Conservation (phyloP, 2,888 invertebrate genomes). For the Digitonthophagus gazella region DNA sequence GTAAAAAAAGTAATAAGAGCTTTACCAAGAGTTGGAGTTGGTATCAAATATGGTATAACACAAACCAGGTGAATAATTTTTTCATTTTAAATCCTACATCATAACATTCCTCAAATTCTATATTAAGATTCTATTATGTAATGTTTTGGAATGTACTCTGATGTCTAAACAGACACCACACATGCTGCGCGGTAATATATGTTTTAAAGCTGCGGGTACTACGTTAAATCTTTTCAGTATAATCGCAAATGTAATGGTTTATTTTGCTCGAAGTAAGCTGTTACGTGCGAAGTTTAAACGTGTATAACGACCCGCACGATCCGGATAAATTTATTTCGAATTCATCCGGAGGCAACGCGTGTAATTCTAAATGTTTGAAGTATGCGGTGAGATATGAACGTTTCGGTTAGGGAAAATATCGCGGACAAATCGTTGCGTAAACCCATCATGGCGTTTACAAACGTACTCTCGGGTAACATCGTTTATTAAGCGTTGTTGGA, state of each 20-base stretch:
- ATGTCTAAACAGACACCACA: too few species aligned
- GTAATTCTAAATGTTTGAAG: neutral
- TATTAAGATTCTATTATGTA: too few species aligned
- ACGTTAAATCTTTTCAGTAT: too few species aligned
- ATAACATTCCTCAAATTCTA: neutral
- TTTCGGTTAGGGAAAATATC: neutral
- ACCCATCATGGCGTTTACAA: neutral
- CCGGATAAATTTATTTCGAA: neutral
- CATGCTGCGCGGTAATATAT: too few species aligned
- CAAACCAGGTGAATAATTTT: constrained; percentile 79
- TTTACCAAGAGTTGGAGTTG: constrained; percentile 95
- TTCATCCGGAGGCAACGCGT: neutral
- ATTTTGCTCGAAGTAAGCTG: too few species aligned
- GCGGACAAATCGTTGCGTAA: neutral
- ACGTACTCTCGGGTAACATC: neutral
- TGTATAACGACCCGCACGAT: too few species aligned
- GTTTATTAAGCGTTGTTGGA: neutral
- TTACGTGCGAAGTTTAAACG: too few species aligned
- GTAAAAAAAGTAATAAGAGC: constrained; percentile 98
- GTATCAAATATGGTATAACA: constrained; percentile 98
- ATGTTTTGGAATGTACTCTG: too few species aligned
- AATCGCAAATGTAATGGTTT: too few species aligned
- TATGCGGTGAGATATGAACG: neutral
- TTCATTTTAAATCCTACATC: neutral
- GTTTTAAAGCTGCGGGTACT: too few species aligned